Conservation (phyloP, 2,888 invertebrate genomes). For the Cerastis leucographa region DNA sequence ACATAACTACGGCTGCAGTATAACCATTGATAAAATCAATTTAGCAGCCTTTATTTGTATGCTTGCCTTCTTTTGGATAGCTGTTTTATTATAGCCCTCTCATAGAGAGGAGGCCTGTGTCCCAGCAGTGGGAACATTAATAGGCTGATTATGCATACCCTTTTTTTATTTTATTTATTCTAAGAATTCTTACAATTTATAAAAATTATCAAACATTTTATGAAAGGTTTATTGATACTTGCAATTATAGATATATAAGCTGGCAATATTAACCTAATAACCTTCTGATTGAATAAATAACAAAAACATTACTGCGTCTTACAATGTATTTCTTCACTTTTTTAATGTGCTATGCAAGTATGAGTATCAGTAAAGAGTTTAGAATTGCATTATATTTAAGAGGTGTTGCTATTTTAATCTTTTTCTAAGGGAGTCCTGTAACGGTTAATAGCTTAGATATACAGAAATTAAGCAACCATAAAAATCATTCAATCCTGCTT, state of each 20-base stretch:
- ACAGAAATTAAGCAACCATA: not conserved
- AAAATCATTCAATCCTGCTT: not conserved
- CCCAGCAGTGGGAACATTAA: not conserved
- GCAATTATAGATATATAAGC: slow-evolving; percentile 14
- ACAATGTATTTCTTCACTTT: slow-evolving; percentile 17
- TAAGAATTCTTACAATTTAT: not conserved
- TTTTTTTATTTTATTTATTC: not conserved
- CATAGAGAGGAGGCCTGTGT: not conserved
- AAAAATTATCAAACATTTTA: not conserved
- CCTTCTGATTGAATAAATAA: slow-evolving; percentile 27
- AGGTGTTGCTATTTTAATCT: not conserved
- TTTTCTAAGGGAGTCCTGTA: too few species aligned
- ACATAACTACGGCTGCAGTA: not conserved
- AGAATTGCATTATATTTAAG: too few species aligned
- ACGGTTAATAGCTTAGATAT: not conserved
- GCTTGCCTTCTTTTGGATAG: too few species aligned
- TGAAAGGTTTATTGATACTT: slow-evolving; percentile 1
- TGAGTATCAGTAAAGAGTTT: not conserved
- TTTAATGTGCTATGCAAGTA: not conserved
- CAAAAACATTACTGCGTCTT: not conserved
- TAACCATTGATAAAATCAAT: not conserved
- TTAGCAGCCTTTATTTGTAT: not conserved
- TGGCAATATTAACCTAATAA: slow-evolving; percentile 31
- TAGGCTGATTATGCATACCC: not conserved
- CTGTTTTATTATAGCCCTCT: not conserved